These are phyloP conservation scores for Lateolabrax maculatus DNA, from an alignment of 2,797 vertebrate species.

Conservation along the genomic window DNA sequence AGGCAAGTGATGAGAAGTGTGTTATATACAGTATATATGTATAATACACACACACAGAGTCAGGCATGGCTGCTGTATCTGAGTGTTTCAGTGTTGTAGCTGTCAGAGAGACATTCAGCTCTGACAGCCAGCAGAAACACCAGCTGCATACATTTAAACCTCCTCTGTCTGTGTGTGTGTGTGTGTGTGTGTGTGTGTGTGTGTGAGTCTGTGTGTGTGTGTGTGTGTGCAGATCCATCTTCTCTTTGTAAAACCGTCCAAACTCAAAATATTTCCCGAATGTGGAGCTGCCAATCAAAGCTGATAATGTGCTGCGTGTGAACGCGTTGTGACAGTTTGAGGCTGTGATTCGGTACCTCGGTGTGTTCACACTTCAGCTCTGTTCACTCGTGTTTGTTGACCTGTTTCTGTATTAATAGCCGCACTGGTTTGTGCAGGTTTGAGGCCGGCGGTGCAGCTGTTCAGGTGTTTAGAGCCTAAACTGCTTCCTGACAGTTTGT, in stretches of 20 bases:
- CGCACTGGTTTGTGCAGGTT: not conserved
- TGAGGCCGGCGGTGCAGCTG: not conserved
- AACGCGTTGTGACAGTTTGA: slow-evolving; percentile 14
- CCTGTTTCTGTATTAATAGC: slow-evolving; percentile 34
- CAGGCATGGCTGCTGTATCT: not conserved
- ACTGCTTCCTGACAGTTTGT: slow-evolving; percentile 19
- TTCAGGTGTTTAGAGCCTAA: slow-evolving; percentile 12
- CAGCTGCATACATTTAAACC: slow-evolving; percentile 37
- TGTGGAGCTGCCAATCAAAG: slow-evolving; percentile 18
- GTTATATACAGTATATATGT: too few relatives aligned
- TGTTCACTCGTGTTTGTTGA: not conserved
- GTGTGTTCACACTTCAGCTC: not conserved
- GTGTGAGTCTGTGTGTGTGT: not conserved
- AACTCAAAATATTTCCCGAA: not conserved
- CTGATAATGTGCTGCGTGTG: not conserved
- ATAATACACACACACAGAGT: not conserved
- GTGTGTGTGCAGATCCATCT: not conserved
- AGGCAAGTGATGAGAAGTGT: not conserved
- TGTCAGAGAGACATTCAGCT: slow-evolving; percentile 43
- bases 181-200: slow-evolving; percentile 7
- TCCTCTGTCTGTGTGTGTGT: not conserved
- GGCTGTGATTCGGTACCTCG: not conserved
- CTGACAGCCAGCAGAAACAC: slow-evolving; percentile 44
- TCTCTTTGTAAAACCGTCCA: not conserved
- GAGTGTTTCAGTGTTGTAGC: slow-evolving; percentile 28